Evolutionary conservation across 1,140 invertebrate genomes (phyloP), one percentile per base, ranked within the genome.

Genomic region (Drosophila auraria): DNA sequence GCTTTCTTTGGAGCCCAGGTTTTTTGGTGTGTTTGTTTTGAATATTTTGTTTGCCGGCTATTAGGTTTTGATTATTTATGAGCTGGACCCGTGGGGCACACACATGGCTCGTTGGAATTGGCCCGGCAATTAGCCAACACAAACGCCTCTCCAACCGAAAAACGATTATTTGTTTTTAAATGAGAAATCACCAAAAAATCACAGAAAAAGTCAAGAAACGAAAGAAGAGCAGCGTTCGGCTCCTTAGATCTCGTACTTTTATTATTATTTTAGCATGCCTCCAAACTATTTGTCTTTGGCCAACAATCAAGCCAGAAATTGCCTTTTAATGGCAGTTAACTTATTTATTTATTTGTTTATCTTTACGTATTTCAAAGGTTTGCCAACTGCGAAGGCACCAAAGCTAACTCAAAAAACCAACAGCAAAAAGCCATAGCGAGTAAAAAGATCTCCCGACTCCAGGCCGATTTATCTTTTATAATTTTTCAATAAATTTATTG

Each of bases 291-390:
- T 87, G 58, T 78, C 69, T 86, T 86, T 86, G 78, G 14, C 56
- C 79, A 86, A 87, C 65, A 87, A 61, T 64, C 53, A 60, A 68
- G 65, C 79, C 61, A 64, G 69, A 86, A 84, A 86, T 86, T 75
- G 83, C 33, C 53, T 87, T 86, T 86, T 86, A 86, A 86, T 86
- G 82, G 83, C 82, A 71, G 69, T 78, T 86, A 68, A 81, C 62
- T 63, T 74, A 57, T 83, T 72, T 82, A 76, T 81, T 65, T 70
- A 50, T 66, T 47, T 65, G 50, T 63, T 51, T 50, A 40, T 76
- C 50, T 77, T 71, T 53, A n/a, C 44, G 44, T 63, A 47, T 51
- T 42, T 76, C 40, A 64, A 25, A 50, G 20, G 47, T 63, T 56
- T 56, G 30, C 40, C 20, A 60, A 33, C 54, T 60, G 17, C n/a